Evolutionary conservation across 2,113 vertebrate genomes (phyloP).

Genomic region (Scolopax mira): DNA sequence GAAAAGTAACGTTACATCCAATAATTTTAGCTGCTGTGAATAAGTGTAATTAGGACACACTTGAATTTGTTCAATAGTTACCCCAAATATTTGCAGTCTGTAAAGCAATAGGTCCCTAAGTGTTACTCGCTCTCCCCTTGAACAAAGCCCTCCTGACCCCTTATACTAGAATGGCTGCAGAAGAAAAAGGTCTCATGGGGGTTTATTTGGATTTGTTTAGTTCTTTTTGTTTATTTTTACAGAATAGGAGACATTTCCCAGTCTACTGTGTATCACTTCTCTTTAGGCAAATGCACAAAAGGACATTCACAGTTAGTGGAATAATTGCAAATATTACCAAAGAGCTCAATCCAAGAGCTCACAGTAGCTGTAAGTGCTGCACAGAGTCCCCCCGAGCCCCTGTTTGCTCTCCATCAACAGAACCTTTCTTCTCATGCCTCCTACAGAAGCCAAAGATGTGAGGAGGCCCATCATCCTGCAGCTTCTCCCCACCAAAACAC

Average conservation of each 20-base stretch:
- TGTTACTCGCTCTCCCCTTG: fast-evolving
- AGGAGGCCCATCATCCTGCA: neutral
- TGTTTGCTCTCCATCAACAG: neutral
- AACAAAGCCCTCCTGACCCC: neutral
- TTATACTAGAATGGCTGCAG: neutral
- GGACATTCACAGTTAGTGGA: neutral
- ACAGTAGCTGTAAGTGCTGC: neutral
- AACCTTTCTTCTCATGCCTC: neutral
- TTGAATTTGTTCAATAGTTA: neutral
- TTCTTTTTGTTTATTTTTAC: neutral
- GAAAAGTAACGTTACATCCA: neutral
- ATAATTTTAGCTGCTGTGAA: neutral
- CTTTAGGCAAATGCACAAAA: neutral
- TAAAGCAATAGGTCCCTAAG: neutral
- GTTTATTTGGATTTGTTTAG: neutral
- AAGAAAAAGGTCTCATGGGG: neutral
- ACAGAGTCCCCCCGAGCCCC: neutral
- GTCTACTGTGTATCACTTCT: neutral
- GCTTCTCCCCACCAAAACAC: neutral
- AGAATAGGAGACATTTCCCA: neutral
- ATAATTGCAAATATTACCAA: neutral
- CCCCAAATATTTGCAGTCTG: neutral
- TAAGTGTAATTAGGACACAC: neutral
- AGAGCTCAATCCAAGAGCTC: neutral
- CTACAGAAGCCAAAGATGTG: neutral